Base-by-base conservation (phyloP, 2,888 invertebrate species). In the Scaptomyza flava region DNA sequence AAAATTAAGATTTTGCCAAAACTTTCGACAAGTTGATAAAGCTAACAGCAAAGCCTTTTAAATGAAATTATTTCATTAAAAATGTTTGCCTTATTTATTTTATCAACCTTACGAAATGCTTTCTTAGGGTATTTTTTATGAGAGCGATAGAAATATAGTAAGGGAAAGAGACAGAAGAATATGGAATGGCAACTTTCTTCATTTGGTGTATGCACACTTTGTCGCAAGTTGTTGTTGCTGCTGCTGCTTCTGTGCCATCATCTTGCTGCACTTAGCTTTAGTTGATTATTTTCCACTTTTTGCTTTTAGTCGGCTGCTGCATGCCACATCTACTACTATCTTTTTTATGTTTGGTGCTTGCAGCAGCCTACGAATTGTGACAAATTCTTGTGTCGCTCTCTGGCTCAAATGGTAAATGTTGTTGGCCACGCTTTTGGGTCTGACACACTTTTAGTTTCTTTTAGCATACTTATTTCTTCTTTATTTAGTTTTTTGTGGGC, bases 241-340 rank as follows among this genome's bases (percentile, higher is more conserved):
- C 54, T 48, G 61, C 57, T 73, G 73, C 80, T 14, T 31, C 6
- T 27, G 27, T 27, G 20, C 12, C 69, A 33, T 48, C 33, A 33
- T 38, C n/a, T 38, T 47, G 72, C 33, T 66, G 56, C 78, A 85
- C 76, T 76, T 73, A 71, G 71, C 70, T 62, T 70, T 73, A 79
- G 77, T 84, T 86, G 83, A 83, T 79, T 86, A 81, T 84, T 81
- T 86, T 61, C 57, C 46, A 50, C 59, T 57, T 59, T 74, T 56
- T 75, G 43, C 47, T 42, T 48, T 56, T 54, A 43, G 23, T 36
- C 6, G 11, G 51, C 27, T 41, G 3, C 33, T 33, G 34, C 11
- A 34, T 51, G 43, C 14, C 34, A 23, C 34, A 34, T 36, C 20
- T 34, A 34, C n/a, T 30, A 30, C 38, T 14, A 36, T 38, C 3